Conservation (phyloP, 2,888 invertebrate species). For the Epinotia demarniana region DNA sequence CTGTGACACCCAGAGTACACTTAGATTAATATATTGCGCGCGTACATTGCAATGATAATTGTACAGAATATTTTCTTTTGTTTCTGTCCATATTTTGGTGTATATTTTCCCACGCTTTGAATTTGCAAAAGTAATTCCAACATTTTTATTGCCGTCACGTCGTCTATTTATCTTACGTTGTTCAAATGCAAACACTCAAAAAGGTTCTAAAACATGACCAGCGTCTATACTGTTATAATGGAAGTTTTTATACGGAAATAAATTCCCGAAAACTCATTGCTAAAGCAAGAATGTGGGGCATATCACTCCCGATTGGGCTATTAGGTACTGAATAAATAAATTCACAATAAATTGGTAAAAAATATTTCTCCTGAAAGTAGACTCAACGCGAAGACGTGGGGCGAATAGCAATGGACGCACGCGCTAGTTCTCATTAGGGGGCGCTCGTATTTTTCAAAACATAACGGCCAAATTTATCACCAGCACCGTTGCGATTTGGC, state of each 20-base stretch:
- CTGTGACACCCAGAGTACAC: constrained; percentile 57
- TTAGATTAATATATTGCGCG: constrained; percentile 51
- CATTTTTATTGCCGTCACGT: constrained; percentile 34
- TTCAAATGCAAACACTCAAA: constrained; percentile 37
- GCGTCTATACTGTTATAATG: constrained; percentile 17
- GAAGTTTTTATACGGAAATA: constrained; percentile 26
- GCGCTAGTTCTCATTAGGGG: constrained; percentile 47
- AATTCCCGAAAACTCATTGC: constrained; percentile 35
- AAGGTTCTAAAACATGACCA: constrained; percentile 14
- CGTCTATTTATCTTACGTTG: constrained; percentile 27
- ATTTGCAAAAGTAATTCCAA: constrained; percentile 21
- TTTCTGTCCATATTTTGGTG: constrained; percentile 10
- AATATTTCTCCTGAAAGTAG: constrained; percentile 49
- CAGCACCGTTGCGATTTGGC: constrained; percentile 52
- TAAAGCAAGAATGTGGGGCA: constrained; percentile 10
- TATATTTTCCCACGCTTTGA: background rate
- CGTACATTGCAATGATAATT: constrained; percentile 35
- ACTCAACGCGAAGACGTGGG: constrained; percentile 52
- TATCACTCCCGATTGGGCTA: constrained; percentile 44
- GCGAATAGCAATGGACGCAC: constrained; percentile 52
- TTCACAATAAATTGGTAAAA: constrained; percentile 48
- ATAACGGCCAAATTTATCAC: constrained; percentile 55
- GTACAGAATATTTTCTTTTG: constrained; percentile 27
- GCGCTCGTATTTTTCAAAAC: constrained; percentile 53
- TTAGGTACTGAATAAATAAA: constrained; percentile 43